Base-by-base conservation (phyloP, 2,113 vertebrate genomes). In the Psittacula cyanocephala region DNA sequence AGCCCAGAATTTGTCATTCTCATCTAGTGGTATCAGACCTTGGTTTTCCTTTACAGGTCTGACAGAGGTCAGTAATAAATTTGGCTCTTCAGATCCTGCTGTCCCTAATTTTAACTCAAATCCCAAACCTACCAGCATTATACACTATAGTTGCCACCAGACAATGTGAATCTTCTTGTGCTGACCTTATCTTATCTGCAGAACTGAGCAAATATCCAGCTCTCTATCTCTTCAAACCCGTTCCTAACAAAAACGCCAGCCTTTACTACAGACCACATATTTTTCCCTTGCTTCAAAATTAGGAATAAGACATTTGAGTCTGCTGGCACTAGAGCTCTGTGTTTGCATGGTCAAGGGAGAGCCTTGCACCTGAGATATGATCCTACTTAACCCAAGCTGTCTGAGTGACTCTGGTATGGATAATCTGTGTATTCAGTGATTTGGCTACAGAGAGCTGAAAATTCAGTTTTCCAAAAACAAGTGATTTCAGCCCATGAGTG, bases 41-140 rank as follows among this genome's bases (percentile, higher is more conserved):
- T 64, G 77, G 47, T 89, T 96, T 93, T 95, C 76, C 33, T 92
- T 52, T 86, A 28, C 18, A 52, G 59, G 65, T 84, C 57, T 95
- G 69, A 64, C 50, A 81, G 77, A 6, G 44, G 65, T 92, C 86
- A 89, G 69, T 64, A 68, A 69, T 47, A 81, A 92, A 84, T 84
- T 63, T 63, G 41, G 10, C 31, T 88, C 60, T 86, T 89, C 65
- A 60, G 35, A 69, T 83, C 18, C 50, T 64, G 33, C 69, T 78
- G 25, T 71, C 57, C 46, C 44, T 70, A 83, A 77, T 52, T 69
- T 67, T 44, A 86, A 60, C 60, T 75, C 37, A 53, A 93, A 83
- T 94, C 82, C 46, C 68, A 49, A 10, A 67, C 7, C 24, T 15
- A 74, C 5, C 19, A 41, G 41, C 24, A 23, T 78, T 71, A 71